Evolutionary conservation across 2,113 vertebrate species (phyloP).

Genomic region (Symphodus melops): DNA sequence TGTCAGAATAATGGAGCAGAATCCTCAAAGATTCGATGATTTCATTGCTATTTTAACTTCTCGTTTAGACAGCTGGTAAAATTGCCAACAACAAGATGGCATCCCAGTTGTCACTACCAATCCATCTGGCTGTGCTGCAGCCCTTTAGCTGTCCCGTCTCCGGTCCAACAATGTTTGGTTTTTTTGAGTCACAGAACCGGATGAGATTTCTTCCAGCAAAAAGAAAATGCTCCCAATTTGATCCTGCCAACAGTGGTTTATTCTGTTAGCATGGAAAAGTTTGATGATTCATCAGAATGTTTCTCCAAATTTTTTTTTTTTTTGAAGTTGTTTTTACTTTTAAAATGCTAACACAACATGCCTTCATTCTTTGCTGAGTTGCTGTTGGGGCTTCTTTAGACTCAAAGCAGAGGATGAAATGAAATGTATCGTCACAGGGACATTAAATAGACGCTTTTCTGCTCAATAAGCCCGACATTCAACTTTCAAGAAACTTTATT

Average conservation of each 20-base stretch:
- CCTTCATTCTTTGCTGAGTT: too few species aligned
- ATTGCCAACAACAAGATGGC: constrained; percentile 13
- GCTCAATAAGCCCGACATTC: too few species aligned
- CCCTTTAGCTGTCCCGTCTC: neutral
- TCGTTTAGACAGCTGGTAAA: constrained; percentile 33
- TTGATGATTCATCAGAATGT: neutral
- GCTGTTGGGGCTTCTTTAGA: too few species aligned
- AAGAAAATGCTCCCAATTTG: neutral
- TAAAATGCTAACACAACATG: neutral
- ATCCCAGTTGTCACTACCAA: constrained; percentile 27
- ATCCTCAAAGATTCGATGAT: constrained; percentile 12
- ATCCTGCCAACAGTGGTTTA: neutral
- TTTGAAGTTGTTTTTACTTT: neutral
- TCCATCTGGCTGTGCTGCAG: neutral
- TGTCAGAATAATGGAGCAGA: constrained; percentile 16
- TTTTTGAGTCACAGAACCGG: neutral
- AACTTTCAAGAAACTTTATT: too few species aligned
- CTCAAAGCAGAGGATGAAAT: too few species aligned
- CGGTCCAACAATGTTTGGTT: neutral
- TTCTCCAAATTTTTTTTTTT: neutral
- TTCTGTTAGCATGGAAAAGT: neutral
- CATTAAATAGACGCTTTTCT: too few species aligned
- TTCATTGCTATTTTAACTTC: constrained; percentile 39
- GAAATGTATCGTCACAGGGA: too few species aligned
- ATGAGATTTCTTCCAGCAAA: neutral